Conservation (phyloP, 2,113 vertebrate species). For the Salvelinus alpinus region DNA sequence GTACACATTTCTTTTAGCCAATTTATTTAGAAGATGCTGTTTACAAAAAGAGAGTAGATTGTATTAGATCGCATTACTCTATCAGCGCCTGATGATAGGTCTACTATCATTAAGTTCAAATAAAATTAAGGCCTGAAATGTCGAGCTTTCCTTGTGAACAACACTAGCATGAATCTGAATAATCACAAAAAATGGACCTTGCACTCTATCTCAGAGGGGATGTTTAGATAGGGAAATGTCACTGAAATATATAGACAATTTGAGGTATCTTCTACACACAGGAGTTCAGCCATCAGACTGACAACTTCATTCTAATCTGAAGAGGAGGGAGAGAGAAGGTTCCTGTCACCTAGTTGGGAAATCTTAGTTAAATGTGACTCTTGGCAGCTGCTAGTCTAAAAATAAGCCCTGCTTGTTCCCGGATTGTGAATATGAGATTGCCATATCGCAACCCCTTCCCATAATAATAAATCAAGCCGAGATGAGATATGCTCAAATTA, state of each 20-base stretch:
- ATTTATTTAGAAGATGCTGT: neutral
- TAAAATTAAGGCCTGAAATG: too few species aligned
- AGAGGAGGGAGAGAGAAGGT: constrained; percentile 14
- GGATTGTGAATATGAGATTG: constrained; percentile 67
- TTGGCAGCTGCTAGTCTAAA: constrained; percentile 64
- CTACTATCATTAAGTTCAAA: too few species aligned
- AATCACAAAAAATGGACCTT: too few species aligned
- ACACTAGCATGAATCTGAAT: too few species aligned
- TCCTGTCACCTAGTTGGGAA: constrained; percentile 36
- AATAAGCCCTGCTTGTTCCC: constrained; percentile 60
- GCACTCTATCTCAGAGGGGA: too few species aligned
- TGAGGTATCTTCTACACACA: constrained; percentile 4
- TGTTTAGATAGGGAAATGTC: too few species aligned
- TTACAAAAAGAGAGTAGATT: neutral
- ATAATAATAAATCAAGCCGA: constrained; percentile 72
- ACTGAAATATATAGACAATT: constrained; percentile 7
- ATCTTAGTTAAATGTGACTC: constrained; percentile 47
- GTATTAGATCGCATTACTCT: neutral
- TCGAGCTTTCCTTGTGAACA: too few species aligned
- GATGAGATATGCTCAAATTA: constrained; percentile 52
- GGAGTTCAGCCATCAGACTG: constrained; percentile 17
- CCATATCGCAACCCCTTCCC: constrained; percentile 66
- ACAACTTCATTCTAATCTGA: constrained; percentile 36
- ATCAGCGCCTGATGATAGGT: too few species aligned
- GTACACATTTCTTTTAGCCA: too few species aligned